Evolutionary conservation across 2,113 vertebrate genomes (phyloP).

Genomic region (Podarcis muralis): DNA sequence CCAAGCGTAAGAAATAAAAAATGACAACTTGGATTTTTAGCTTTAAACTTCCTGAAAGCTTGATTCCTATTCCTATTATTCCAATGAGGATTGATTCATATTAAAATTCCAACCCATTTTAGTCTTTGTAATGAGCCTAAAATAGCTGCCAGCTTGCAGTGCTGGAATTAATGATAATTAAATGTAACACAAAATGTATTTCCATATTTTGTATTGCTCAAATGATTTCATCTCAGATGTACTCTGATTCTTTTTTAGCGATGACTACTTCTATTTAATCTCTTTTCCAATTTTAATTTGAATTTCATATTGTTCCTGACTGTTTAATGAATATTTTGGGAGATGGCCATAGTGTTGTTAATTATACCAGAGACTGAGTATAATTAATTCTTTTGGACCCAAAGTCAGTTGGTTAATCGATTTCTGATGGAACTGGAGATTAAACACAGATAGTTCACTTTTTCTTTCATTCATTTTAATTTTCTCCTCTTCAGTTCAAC

Average conservation of each 20-base stretch:
- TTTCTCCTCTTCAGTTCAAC: constrained; percentile 75
- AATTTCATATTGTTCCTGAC: constrained; percentile 84
- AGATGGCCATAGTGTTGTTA: constrained; percentile 84
- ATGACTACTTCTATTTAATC: constrained; percentile 81
- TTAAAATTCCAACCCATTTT: constrained; percentile 82
- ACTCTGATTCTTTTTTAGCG: constrained; percentile 78
- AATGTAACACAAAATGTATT: constrained; percentile 84
- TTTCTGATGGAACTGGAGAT: constrained; percentile 89
- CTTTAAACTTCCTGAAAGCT: constrained; percentile 71
- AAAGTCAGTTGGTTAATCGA: constrained; percentile 86
- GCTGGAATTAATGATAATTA: constrained; percentile 84
- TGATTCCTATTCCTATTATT: constrained; percentile 76
- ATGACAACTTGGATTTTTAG: constrained; percentile 61
- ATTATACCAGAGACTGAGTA: constrained; percentile 81
- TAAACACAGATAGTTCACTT: constrained; percentile 84
- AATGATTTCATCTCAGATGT: constrained; percentile 82
- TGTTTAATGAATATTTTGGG: constrained; percentile 87
- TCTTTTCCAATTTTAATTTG: constrained; percentile 83
- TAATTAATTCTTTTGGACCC: constrained; percentile 90
- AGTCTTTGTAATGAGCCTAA: constrained; percentile 78
- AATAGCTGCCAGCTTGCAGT: constrained; percentile 82
- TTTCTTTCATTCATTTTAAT: constrained; percentile 77
- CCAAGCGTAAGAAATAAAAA: constrained; percentile 55
- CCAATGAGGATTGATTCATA: constrained; percentile 78
- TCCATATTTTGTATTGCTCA: constrained; percentile 85